These are phyloP conservation scores for Bufotes viridis DNA, from an alignment of 2,797 vertebrate species.

Conservation along the genomic window DNA sequence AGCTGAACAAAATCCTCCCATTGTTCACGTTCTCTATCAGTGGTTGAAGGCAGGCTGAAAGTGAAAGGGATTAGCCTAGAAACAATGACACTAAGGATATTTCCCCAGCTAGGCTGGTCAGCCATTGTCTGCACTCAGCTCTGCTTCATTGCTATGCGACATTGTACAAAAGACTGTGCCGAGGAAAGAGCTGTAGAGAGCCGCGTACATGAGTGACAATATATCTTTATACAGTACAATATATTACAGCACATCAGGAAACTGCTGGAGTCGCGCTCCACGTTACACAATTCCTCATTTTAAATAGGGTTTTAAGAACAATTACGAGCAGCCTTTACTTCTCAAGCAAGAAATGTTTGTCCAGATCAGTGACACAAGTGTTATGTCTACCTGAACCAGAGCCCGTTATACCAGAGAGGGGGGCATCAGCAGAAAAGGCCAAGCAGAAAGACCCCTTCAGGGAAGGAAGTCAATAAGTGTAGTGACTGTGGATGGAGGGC, in stretches of 20 bases:
- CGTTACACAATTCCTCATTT: slow-evolving; percentile 21
- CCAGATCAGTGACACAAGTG: neutral
- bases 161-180: slow-evolving; percentile 25
- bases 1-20: neutral
- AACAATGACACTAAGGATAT: slow-evolving; percentile 44
- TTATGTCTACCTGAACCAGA: slow-evolving; percentile 9
- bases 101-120: slow-evolving; percentile 32
- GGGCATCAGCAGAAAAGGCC: neutral
- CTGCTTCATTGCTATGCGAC: slow-evolving; percentile 38
- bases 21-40: neutral
- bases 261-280: slow-evolving; percentile 5
- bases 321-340: slow-evolving; percentile 5
- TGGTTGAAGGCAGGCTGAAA: slow-evolving; percentile 32
- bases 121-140: slow-evolving; percentile 29
- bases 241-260: slow-evolving; percentile 28
- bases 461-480: slow-evolving; percentile 23
- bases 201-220: slow-evolving; percentile 26
- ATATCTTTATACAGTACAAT: slow-evolving; percentile 25
- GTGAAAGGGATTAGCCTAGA: slow-evolving; percentile 45
- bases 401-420: neutral
- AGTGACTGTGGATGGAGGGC: slow-evolving; percentile 28
- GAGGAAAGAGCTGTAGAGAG: slow-evolving; percentile 31
- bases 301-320: slow-evolving; percentile 25
- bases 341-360: neutral
- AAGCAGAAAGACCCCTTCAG: slow-evolving; percentile 8